A percentile compares a stretch with the other conserved stretches of the same genome.
Conservation (phyloP, 2,113 vertebrate genomes). For the Ptilorrhoa leucosticta region DNA sequence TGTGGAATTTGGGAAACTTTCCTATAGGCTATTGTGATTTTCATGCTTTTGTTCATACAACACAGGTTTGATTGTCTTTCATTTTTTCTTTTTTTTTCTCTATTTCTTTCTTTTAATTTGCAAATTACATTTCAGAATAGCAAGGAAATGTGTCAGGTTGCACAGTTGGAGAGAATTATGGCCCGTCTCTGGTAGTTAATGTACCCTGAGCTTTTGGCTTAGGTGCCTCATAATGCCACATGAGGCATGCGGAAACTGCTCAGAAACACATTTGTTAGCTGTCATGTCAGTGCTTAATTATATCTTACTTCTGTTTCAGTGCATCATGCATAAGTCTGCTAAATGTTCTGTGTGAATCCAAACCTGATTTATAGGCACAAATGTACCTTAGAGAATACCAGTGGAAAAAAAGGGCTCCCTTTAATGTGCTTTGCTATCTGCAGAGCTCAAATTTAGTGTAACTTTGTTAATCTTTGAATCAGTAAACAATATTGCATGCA, state of each 20-base stretch:
- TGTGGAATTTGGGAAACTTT: neutral
- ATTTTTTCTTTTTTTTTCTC: neutral
- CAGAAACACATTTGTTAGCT: conserved; percentile 36
- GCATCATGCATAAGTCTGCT: conserved; percentile 26
- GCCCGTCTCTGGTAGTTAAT: conserved; percentile 44
- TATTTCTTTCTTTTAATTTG: conserved; percentile 32
- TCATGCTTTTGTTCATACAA: neutral
- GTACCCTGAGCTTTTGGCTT: conserved; percentile 48
- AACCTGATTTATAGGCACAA: conserved; percentile 33
- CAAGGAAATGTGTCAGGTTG: conserved; percentile 38
- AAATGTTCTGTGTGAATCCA: conserved; percentile 36
- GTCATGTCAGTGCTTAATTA: conserved; percentile 28
- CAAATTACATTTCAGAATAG: conserved; percentile 35
- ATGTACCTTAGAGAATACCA: conserved; percentile 14
- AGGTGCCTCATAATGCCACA: conserved; percentile 32
- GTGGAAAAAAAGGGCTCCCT: conserved; percentile 7
- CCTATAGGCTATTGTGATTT: neutral
- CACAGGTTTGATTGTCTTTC: neutral
- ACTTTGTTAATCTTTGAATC: conserved; percentile 52
- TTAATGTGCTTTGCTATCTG: conserved; percentile 27
- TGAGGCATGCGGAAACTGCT: conserved; percentile 37
- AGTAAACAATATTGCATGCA: conserved; percentile 19
- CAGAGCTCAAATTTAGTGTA: conserved; percentile 4
- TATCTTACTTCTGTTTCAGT: conserved; percentile 43
- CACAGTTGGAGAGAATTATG: conserved; percentile 43